Percentiles rank a stretch among this genome's conserved stretches.
phyloP scores from a whole-genome alignment of 2,113 vertebrate species.

The Thinocorus orbignyianus region DNA sequence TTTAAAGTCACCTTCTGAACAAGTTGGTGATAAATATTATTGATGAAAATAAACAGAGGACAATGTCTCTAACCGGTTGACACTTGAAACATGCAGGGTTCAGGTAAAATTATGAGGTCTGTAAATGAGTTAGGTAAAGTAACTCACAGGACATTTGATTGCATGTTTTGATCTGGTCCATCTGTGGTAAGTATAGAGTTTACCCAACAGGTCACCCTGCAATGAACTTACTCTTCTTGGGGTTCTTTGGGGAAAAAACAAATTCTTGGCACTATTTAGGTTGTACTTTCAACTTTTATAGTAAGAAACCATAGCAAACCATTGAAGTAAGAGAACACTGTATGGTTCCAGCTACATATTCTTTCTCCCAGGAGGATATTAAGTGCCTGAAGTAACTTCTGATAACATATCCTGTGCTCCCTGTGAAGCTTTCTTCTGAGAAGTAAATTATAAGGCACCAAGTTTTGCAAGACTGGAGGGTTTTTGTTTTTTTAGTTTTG shows the following conservation, averaged over 20 bases:
- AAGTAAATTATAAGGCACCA: neutral
- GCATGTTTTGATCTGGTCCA: neutral
- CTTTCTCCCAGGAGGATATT: neutral
- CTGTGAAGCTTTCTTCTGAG: neutral
- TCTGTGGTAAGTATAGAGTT: neutral
- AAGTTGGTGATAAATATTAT: neutral
- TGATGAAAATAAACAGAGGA: neutral
- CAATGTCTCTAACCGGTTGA: neutral
- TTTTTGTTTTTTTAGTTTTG: too few relatives aligned
- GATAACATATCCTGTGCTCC: neutral
- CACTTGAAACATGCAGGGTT: neutral
- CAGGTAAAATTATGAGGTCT: neutral
- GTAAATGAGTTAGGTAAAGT: neutral
- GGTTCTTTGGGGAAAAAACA: neutral
- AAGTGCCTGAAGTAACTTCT: neutral
- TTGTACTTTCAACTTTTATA: neutral
- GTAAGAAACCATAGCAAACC: neutral
- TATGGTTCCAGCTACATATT: neutral
- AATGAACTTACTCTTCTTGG: neutral
- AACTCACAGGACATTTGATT: neutral
- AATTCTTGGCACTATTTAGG: neutral
- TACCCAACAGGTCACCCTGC: neutral
- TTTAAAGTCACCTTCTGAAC: neutral
- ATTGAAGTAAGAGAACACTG: neutral
- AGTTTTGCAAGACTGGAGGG: neutral